Evolutionary conservation across 2,888 invertebrate species (phyloP).

Genomic region (Hermodice carunculata): DNA sequence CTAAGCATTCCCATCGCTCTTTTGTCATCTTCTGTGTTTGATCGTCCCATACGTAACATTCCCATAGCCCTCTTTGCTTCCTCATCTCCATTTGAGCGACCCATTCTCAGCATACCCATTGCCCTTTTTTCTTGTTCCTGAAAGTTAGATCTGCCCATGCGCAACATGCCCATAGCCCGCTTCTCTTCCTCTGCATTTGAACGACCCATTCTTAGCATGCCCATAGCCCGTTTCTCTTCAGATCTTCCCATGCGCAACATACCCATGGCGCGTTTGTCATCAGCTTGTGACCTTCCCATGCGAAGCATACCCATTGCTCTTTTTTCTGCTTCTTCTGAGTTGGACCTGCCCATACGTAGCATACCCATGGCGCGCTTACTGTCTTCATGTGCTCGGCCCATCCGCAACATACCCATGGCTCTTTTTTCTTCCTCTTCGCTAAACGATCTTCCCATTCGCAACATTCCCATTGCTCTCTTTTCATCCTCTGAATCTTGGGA

Average conservation of each 20-base stretch:
- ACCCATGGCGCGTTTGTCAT: constrained; percentile 21
- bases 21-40: too few relatives aligned
- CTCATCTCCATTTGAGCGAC: background rate
- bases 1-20: constrained; percentile 21
- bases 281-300: constrained; percentile 25
- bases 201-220: constrained; percentile 28
- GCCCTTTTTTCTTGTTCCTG: constrained; percentile 18
- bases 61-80: constrained; percentile 25
- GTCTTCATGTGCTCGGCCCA: constrained; percentile 15
- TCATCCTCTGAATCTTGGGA: constrained; percentile 6
- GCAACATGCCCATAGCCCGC: constrained; percentile 26
- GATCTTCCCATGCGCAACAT: constrained; percentile 25
- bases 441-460: constrained; percentile 35
- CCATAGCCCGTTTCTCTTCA: constrained; percentile 17
- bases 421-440: constrained; percentile 13
- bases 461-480: constrained; percentile 19
- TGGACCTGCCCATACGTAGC: constrained; percentile 53
- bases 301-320: constrained; percentile 26
- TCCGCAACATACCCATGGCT: constrained; percentile 17
- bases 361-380: constrained; percentile 42
- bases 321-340: too few relatives aligned
- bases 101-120: constrained; percentile 23
- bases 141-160: constrained; percentile 16
- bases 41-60: constrained; percentile 41
- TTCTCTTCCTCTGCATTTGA: constrained; percentile 17